phyloP scores from a whole-genome alignment of 2,888 invertebrate genomes.

The Rhagium mordax region DNA sequence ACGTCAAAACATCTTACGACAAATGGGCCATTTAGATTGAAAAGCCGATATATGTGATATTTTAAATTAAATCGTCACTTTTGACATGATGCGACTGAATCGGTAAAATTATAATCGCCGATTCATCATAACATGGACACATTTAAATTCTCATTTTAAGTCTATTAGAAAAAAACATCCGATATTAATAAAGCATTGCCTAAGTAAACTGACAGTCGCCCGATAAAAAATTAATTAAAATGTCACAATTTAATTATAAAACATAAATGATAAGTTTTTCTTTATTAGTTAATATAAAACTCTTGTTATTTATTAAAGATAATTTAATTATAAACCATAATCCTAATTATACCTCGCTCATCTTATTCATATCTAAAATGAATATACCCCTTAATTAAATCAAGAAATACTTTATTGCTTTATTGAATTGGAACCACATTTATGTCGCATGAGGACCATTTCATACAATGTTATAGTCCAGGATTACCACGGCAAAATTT shows the following conservation, averaged over 20 bases:
- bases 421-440: neutral
- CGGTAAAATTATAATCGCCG: conserved; percentile 52
- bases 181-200: conserved; percentile 28
- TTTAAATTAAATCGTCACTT: conserved; percentile 55
- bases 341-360: conserved; percentile 17
- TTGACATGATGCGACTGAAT: conserved; percentile 53
- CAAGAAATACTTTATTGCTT: neutral
- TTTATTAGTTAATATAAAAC: conserved; percentile 17
- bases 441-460: neutral
- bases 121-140: conserved; percentile 51
- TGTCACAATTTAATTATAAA: conserved; percentile 37
- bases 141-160: conserved; percentile 45
- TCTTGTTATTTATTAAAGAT: conserved; percentile 29
- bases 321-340: conserved; percentile 30
- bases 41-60: conserved; percentile 48
- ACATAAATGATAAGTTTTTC: conserved; percentile 34
- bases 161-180: conserved; percentile 29
- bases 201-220: conserved; percentile 30
- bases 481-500: too few species aligned
- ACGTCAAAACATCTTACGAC: conserved; percentile 53
- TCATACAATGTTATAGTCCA: neutral
- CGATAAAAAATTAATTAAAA: conserved; percentile 40
- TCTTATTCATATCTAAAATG: conserved; percentile 11
- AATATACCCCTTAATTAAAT: conserved; percentile 30
- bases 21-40: conserved; percentile 53